phyloP scores from a whole-genome alignment of 2,797 vertebrate species.

The Vultur gryphus region DNA sequence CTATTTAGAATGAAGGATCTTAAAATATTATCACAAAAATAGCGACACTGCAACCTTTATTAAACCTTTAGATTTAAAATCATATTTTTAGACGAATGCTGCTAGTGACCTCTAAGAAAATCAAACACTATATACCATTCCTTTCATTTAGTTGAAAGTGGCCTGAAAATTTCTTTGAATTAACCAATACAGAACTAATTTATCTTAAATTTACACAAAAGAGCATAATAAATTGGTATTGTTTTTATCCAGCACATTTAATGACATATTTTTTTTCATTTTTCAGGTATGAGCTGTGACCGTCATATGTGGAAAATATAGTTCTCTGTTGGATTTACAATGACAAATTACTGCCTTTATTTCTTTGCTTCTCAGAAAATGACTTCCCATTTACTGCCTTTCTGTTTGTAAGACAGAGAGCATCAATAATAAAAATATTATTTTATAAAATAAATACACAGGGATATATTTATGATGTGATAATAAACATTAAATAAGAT shows the following conservation, averaged over 20 bases:
- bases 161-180: neutral
- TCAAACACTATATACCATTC: fast-evolving
- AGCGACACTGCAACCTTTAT: neutral
- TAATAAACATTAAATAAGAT: neutral
- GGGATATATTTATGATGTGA: neutral
- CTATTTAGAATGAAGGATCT: neutral
- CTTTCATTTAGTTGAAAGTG: neutral
- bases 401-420: neutral
- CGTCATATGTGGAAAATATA: neutral
- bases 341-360: neutral
- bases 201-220: neutral
- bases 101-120: neutral
- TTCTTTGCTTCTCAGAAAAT: neutral
- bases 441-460: neutral
- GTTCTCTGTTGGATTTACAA: neutral
- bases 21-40: neutral
- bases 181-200: neutral
- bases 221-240: neutral
- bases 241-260: neutral
- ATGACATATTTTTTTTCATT: neutral
- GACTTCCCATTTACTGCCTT: neutral
- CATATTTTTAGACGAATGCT: neutral
- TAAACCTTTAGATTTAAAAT: neutral
- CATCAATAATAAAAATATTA: neutral
- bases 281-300: neutral